These are phyloP conservation scores for Pammene fasciana DNA, from an alignment of 2,888 invertebrate species.

Conservation along the genomic window DNA sequence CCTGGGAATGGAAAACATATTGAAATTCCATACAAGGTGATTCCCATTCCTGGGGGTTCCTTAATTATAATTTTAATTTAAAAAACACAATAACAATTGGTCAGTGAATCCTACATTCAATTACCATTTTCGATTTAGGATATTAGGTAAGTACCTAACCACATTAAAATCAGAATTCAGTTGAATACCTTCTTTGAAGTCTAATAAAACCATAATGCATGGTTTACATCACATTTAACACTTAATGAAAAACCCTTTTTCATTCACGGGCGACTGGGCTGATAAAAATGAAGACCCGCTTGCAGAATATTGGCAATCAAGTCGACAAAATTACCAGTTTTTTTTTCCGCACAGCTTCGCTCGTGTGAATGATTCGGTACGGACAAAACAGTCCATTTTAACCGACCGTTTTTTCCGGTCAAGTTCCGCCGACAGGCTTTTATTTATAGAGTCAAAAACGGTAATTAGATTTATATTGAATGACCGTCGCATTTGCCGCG, in stretches of 20 bases:
- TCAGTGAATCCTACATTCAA: not conserved
- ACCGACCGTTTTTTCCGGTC: conserved; percentile 25
- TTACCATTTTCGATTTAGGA: no score
- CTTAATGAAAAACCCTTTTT: conserved; percentile 10
- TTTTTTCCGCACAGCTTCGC: conserved; percentile 5
- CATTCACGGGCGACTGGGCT: conserved; percentile 15
- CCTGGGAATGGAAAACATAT: no score
- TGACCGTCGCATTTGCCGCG: not conserved
- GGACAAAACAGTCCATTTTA: conserved; percentile 28
- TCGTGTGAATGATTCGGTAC: conserved; percentile 20
- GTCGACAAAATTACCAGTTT: conserved; percentile 30
- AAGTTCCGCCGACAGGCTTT: conserved; percentile 5
- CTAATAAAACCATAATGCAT: not conserved
- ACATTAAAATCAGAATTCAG: not conserved
- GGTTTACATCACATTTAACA: not conserved
- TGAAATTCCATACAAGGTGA: no score
- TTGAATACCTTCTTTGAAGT: not conserved
- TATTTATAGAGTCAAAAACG: conserved; percentile 29
- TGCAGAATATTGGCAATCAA: conserved; percentile 36
- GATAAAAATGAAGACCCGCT: conserved; percentile 23
- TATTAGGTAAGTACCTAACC: not conserved
- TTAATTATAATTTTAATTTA: no score
- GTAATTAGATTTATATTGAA: conserved; percentile 34
- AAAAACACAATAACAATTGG: not conserved
- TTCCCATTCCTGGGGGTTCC: no score